phyloP scores from a whole-genome alignment of 2,113 vertebrate genomes.

The Chaetodon trifascialis region DNA sequence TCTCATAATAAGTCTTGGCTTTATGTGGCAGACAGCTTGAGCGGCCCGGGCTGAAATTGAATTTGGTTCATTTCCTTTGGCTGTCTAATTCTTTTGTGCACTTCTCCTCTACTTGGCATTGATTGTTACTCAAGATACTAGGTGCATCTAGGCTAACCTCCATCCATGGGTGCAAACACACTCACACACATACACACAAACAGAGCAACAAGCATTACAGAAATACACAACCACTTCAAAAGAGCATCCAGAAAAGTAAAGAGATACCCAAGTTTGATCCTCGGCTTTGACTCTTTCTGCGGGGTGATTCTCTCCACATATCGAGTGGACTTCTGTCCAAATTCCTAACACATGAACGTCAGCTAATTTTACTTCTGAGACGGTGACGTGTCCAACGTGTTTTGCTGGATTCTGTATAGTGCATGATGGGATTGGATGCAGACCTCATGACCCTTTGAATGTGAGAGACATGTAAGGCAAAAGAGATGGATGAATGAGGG shows the following conservation, averaged over 20 bases:
- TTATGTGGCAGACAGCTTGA: constrained; percentile 70
- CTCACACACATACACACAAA: constrained; percentile 14
- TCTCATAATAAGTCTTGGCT: constrained; percentile 76
- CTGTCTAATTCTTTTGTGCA: constrained; percentile 80
- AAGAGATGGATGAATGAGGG: constrained; percentile 1
- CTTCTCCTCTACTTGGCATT: constrained; percentile 67
- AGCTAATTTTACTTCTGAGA: not conserved
- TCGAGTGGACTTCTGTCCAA: not conserved
- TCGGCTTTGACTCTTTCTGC: not conserved
- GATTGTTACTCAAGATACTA: constrained; percentile 68
- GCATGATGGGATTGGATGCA: constrained; percentile 13
- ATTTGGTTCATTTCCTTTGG: constrained; percentile 82
- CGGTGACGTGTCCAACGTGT: not conserved
- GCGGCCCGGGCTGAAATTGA: constrained; percentile 73
- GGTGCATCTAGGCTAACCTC: constrained; percentile 48
- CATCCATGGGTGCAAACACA: constrained; percentile 26
- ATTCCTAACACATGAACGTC: not conserved
- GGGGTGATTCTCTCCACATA: not conserved
- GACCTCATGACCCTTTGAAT: constrained; percentile 10
- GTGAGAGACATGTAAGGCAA: constrained; percentile 26
- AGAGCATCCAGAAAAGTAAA: not conserved
- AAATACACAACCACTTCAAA: not conserved
- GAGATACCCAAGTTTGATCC: not conserved
- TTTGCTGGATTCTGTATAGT: constrained; percentile 22
- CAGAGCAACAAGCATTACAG: not conserved